These are phyloP conservation scores for Orthonevra nobilis DNA, from an alignment of 2,888 invertebrate genomes.

Conservation along the genomic window DNA sequence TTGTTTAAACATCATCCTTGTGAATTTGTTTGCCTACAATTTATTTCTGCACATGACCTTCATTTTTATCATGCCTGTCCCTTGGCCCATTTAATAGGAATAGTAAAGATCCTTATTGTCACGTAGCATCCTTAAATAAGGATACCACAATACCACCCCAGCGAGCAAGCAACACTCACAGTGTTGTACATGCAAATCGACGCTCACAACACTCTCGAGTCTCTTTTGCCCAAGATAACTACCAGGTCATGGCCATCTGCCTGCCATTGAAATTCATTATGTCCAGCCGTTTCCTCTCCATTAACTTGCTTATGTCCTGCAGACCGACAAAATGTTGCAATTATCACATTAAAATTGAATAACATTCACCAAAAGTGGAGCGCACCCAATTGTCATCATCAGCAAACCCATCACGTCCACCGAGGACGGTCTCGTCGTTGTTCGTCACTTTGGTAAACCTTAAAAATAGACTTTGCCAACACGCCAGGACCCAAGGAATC, in stretches of 20 bases:
- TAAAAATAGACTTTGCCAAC: not conserved
- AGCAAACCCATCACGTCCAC: constrained; percentile 55
- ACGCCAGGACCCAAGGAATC: constrained; percentile 22
- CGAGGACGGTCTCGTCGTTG: constrained; percentile 19
- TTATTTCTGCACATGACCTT: too few relatives aligned
- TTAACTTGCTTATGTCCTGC: constrained; percentile 15
- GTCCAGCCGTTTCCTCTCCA: not conserved
- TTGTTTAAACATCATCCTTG: too few relatives aligned
- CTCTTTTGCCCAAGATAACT: not conserved
- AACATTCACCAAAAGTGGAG: constrained; percentile 19
- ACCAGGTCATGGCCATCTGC: constrained; percentile 34
- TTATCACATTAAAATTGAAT: constrained; percentile 58
- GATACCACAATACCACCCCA: constrained; percentile 4
- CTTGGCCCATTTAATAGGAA: not conserved
- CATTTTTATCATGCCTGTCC: too few relatives aligned
- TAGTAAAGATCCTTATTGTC: not conserved
- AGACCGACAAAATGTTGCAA: constrained; percentile 48
- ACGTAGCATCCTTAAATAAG: constrained; percentile 11
- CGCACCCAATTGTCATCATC: constrained; percentile 23
- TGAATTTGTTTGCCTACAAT: too few relatives aligned
- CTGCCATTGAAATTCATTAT: constrained; percentile 15
- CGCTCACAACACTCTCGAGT: constrained; percentile 13
- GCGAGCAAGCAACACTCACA: not conserved
- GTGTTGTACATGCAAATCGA: constrained; percentile 31
- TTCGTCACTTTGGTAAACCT: constrained; percentile 9